Evolutionary conservation across 2,888 invertebrate species (phyloP), one percentile per base, ranked within the genome.

Genomic region (Chymomyza amoena): DNA sequence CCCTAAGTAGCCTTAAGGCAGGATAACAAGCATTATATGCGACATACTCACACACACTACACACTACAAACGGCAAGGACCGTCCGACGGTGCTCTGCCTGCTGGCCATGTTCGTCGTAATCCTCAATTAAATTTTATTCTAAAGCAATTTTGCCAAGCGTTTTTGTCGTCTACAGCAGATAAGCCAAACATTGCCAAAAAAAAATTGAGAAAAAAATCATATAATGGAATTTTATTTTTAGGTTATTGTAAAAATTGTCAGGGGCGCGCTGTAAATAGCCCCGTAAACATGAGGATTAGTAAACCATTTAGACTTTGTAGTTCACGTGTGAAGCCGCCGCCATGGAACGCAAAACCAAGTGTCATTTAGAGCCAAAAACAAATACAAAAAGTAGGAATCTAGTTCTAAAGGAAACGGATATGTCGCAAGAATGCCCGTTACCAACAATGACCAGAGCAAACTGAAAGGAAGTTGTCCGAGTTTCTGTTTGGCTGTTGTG

Each of bases 121-220:
- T 89, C 89, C 90, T 80, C 90, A 89, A 89, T 89, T 89, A 90
- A 89, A 89, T 88, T 87, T 88, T 82, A 84, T 84, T 88, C 83
- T 84, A 89, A 89, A 89, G 89, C 81, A 83, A 89, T 89, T 89
- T 82, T 78, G 75, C 66, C 77, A 86, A 84, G 81, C 87, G 87
- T 80, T 87, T 87, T 87, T 80, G 78, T 75, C 64, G 36, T 66
- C 67, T 69, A 57, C 54, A 61, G 66, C 36, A 84, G 82, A 87
- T 84, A 82, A 82, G 81, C 87, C 87, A 87, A 87, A 84, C 82
- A 78, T 66, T 71, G 79, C 66, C 56, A 20, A 69, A 65, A 59
- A 36, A 66, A 39, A 66, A 61, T 65, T 54, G 65, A 62, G 3
- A 64, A 72, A 70, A 71, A 74, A 45, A 45, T 45, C 13, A 13